phyloP scores from a whole-genome alignment of 2,797 vertebrate species.

The Limnodromus scolopaceus region DNA sequence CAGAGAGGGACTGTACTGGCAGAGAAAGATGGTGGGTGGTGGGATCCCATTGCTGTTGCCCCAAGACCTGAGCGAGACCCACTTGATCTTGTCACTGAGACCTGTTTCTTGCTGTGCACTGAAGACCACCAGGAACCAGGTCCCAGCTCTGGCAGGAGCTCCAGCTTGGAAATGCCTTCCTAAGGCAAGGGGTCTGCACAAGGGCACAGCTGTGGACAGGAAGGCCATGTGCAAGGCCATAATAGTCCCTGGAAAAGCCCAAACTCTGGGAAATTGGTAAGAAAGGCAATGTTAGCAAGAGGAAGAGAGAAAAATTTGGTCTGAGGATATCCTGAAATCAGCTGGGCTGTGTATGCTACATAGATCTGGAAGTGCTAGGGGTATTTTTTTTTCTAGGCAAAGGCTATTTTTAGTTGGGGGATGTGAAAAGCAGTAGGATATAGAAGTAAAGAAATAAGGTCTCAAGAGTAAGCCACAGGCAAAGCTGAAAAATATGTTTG shows the following conservation, averaged over 20 bases:
- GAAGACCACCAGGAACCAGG: not conserved
- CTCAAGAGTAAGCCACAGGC: not conserved
- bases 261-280: not conserved
- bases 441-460: not conserved
- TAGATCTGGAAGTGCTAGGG: not conserved
- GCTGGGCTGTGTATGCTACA: not conserved
- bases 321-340: not conserved
- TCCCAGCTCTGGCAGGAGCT: not conserved
- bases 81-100: not conserved
- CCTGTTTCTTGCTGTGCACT: not conserved
- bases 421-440: not conserved
- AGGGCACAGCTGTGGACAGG: not conserved
- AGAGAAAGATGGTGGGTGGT: not conserved
- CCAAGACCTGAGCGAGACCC: not conserved
- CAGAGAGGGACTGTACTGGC: not conserved
- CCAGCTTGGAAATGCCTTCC: not conserved
- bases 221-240: accelerated
- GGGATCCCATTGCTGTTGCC: not conserved
- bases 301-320: not conserved
- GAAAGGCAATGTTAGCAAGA: not conserved
- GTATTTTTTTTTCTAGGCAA: not conserved
- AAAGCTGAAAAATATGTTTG: constrained; percentile 4
- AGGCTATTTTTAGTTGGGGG: not conserved
- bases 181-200: not conserved
- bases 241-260: not conserved